Evolutionary conservation across 2,888 invertebrate species (phyloP).

Genomic region (Ophraella communa): DNA sequence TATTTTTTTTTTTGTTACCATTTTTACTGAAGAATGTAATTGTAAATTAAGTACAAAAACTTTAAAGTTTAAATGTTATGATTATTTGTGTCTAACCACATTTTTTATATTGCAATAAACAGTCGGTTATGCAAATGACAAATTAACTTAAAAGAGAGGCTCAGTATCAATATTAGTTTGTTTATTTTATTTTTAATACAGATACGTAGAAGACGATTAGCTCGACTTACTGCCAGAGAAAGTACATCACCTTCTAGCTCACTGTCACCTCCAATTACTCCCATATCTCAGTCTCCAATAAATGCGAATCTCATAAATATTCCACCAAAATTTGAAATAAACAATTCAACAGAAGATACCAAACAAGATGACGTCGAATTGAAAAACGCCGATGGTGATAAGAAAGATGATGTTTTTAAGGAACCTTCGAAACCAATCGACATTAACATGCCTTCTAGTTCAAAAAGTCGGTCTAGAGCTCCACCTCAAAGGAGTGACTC

Average conservation of each 20-base stretch:
- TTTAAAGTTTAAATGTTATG: too few relatives aligned
- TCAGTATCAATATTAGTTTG: too few relatives aligned
- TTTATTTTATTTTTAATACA: too few relatives aligned
- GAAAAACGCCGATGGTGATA: constrained; percentile 29
- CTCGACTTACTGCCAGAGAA: constrained; percentile 71
- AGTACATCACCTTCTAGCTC: constrained; percentile 62
- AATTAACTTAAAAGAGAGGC: too few relatives aligned
- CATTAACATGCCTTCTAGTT: constrained; percentile 52
- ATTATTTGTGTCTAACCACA: too few relatives aligned
- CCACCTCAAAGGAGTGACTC: constrained; percentile 59
- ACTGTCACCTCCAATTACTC: constrained; percentile 62
- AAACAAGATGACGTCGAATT: constrained; percentile 11
- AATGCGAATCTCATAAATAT: constrained; percentile 44
- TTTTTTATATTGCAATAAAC: too few relatives aligned
- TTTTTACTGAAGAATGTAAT: too few relatives aligned
- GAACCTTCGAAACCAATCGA: constrained; percentile 58
- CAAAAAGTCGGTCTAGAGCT: constrained; percentile 47
- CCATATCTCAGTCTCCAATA: constrained; percentile 57
- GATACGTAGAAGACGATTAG: constrained; percentile 79
- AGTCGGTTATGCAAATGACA: too few relatives aligned
- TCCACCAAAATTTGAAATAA: constrained; percentile 37
- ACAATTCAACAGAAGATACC: constrained; percentile 26
- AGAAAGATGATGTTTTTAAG: constrained; percentile 50
- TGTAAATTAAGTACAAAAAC: too few relatives aligned
- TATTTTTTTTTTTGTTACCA: too few relatives aligned